These are phyloP conservation scores for Ophion slaviceki DNA, from an alignment of 2,888 invertebrate genomes.

Conservation along the genomic window DNA sequence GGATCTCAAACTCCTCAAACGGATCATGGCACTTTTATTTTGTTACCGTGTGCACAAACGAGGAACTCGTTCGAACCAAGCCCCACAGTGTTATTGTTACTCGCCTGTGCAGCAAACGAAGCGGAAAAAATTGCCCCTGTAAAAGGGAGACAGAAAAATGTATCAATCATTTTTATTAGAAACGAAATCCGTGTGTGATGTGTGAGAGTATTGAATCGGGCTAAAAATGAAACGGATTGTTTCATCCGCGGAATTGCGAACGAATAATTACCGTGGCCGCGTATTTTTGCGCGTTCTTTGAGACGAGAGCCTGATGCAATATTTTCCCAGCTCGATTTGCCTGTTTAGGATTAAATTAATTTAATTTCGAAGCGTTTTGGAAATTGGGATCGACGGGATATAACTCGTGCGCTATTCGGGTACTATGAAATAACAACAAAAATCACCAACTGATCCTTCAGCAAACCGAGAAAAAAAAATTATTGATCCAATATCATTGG, in stretches of 20 bases:
- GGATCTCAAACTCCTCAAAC: too few relatives aligned
- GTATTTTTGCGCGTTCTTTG: not conserved
- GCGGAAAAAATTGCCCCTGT: constrained; percentile 55
- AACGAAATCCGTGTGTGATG: not conserved
- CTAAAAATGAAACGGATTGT: not conserved
- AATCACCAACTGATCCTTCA: too few relatives aligned
- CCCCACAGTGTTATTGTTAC: constrained; percentile 59
- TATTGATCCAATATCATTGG: too few relatives aligned
- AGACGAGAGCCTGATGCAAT: constrained; percentile 9
- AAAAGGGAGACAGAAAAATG: not conserved
- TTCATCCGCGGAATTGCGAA: not conserved
- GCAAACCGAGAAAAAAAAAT: too few relatives aligned
- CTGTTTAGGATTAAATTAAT: constrained; percentile 2
- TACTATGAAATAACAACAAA: too few relatives aligned
- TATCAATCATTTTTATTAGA: not conserved
- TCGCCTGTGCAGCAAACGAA: constrained; percentile 56
- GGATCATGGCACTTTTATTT: not conserved
- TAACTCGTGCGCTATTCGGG: too few relatives aligned
- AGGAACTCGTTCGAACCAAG: constrained; percentile 49
- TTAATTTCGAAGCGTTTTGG: too few relatives aligned
- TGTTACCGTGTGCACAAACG: constrained; percentile 54
- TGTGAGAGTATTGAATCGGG: not conserved
- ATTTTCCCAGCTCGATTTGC: constrained; percentile 45
- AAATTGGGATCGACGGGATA: too few relatives aligned
- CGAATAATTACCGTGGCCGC: constrained; percentile 4